Base-by-base conservation (phyloP, 2,888 invertebrate species). In the Tachina grossa region DNA sequence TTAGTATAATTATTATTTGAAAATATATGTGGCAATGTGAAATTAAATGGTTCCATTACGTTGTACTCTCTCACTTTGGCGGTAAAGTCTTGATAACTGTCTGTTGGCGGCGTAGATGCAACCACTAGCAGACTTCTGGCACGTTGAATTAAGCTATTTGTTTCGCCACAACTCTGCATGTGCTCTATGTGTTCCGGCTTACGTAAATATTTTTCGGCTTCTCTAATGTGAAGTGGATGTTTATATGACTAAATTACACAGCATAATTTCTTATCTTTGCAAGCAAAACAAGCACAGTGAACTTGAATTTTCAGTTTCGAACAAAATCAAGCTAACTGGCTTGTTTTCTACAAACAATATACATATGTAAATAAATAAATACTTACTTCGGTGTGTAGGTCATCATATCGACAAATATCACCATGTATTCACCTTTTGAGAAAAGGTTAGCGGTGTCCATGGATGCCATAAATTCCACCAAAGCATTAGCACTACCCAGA, bases 401-500 rank as follows among this genome's bases (percentile, higher is more conserved):
- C 94, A 96, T 96, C 95, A 96, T 97, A 91, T 98, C 98, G 19
- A 98, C 97, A 92, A 97, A 97, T 91, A 99, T 97, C 85, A 99
- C 97, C 94, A 98, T 96, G 93, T 99, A 99, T 91, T 98, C 97
- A 39, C 98, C 98, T 87, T 97, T 96, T 78, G 96, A 96, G 91
- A 98, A 96, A 82, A 98, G 93, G 87, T 97, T 96, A 57, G 96
- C 94, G 47, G 96, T 96, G 91, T 98, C 97, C 97, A 99, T 97
- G 31, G 96, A 96, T 49, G 95, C 95, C 96, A 98, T 97, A 94
- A 99, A 96, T 89, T 98, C 97, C 85, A 97, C 96, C 75, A 99
- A 94, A 5, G 97, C 96, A 83, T 95, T 94, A n/a, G 96, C 94
- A 31, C 96, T 95, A 0, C 98, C 98, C 90, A 99, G 94, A 92